phyloP scores from a whole-genome alignment of 2,888 invertebrate genomes.

The Cosmopolites sordidus region DNA sequence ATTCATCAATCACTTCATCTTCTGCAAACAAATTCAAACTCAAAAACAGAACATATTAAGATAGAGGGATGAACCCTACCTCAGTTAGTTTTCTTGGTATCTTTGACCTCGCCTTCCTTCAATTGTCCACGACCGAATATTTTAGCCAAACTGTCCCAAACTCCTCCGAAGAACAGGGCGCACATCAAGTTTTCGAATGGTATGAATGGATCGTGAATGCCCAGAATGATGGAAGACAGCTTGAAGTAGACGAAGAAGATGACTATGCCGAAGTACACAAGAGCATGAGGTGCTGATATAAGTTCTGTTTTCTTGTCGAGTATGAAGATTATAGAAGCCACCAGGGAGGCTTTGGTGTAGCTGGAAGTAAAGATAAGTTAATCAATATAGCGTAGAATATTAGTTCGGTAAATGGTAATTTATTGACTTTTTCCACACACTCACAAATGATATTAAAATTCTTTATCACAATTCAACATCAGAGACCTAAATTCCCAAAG shows the following conservation, averaged over 20 bases:
- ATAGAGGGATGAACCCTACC: slow-evolving; percentile 3
- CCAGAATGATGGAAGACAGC: slow-evolving; percentile 90
- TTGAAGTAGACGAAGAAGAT: slow-evolving; percentile 97
- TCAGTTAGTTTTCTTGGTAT: slow-evolving; percentile 76
- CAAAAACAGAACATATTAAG: too few species aligned
- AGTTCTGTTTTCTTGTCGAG: slow-evolving; percentile 94
- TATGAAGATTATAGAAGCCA: slow-evolving; percentile 94
- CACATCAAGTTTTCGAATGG: slow-evolving; percentile 98
- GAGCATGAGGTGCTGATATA: slow-evolving; percentile 93
- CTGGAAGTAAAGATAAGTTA: slow-evolving; percentile 54
- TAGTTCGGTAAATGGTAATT: too few species aligned
- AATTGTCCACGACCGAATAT: slow-evolving; percentile 78
- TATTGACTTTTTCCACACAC: too few species aligned
- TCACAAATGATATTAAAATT: too few species aligned
- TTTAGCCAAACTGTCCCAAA: slow-evolving; percentile 94
- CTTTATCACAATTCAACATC: too few species aligned
- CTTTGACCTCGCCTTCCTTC: slow-evolving; percentile 73
- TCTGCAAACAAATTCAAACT: slow-evolving; percentile 12
- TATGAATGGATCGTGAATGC: slow-evolving; percentile 97
- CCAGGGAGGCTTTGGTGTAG: slow-evolving; percentile 93
- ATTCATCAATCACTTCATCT: slow-evolving; percentile 8
- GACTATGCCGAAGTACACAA: slow-evolving; percentile 96
- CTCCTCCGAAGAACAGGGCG: slow-evolving; percentile 94
- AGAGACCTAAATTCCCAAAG: too few species aligned
- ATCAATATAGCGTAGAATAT: too few species aligned